phyloP scores from a whole-genome alignment of 2,797 vertebrate genomes.

The Mycteria americana region DNA sequence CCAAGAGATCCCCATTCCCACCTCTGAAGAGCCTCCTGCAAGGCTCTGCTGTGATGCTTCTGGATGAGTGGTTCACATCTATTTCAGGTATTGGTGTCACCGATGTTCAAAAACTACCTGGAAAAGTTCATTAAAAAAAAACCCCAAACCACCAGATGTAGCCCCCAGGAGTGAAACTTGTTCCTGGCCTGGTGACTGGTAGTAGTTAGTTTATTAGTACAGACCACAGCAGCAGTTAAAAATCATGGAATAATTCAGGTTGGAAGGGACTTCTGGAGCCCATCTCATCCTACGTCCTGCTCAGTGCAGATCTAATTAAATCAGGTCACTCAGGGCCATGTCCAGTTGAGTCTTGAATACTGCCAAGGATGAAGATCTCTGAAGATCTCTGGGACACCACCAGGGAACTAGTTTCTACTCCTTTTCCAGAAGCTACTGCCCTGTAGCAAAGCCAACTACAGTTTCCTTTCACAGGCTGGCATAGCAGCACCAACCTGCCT shows the following conservation, averaged over 20 bases:
- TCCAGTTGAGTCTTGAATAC: not conserved
- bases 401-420: not conserved
- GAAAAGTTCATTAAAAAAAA: not conserved
- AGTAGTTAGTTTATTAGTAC: not conserved
- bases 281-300: not conserved
- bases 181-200: not conserved
- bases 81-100: not conserved
- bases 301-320: not conserved
- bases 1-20: not conserved
- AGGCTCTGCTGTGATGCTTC: not conserved
- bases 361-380: not conserved
- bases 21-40: not conserved
- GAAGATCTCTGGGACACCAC: too few relatives aligned
- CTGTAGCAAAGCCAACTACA: not conserved
- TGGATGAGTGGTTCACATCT: not conserved
- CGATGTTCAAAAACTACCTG: not conserved
- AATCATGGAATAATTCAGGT: not conserved
- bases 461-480: not conserved
- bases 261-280: not conserved
- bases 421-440: not conserved
- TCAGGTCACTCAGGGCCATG: not conserved
- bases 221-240: not conserved
- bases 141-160: not conserved
- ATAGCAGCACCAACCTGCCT: too few relatives aligned
- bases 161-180: not conserved